Conservation (phyloP, 2,888 invertebrate genomes). For the Agrilus biguttatus region DNA sequence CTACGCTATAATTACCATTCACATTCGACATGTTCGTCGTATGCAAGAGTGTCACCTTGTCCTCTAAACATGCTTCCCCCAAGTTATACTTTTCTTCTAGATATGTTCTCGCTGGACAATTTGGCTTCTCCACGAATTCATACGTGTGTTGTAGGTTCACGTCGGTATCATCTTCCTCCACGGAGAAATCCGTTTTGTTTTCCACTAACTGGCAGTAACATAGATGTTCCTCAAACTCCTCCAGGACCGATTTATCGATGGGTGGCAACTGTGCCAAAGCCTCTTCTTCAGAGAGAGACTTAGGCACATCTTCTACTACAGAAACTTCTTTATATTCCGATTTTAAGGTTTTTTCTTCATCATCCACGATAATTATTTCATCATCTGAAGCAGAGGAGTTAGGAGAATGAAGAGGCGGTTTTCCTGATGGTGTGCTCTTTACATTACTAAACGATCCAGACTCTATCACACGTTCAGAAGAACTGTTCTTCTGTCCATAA, state of each 20-base stretch:
- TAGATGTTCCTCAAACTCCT: slow-evolving; percentile 13
- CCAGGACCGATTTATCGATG: slow-evolving; percentile 33
- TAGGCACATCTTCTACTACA: slow-evolving; percentile 8
- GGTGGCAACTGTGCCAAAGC: slow-evolving; percentile 53
- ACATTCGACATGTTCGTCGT: slow-evolving; percentile 23
- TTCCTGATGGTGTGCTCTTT: slow-evolving; percentile 11
- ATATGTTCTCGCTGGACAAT: slow-evolving; percentile 36
- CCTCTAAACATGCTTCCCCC: slow-evolving; percentile 31
- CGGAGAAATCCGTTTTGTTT: slow-evolving; percentile 20
- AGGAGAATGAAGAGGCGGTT: not conserved
- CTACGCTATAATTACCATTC: slow-evolving; percentile 23
- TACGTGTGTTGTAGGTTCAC: slow-evolving; percentile 14
- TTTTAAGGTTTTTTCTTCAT: slow-evolving; percentile 8
- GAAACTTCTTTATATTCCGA: not conserved
- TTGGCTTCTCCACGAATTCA: slow-evolving; percentile 39
- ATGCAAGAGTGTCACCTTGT: slow-evolving; percentile 35
- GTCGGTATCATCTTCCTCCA: slow-evolving; percentile 17
- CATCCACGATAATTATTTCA: slow-evolving; percentile 16
- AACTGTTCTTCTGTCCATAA: slow-evolving; percentile 1
- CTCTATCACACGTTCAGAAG: slow-evolving; percentile 16
- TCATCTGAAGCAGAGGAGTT: slow-evolving; percentile 9
- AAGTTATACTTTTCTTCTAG: slow-evolving; percentile 36
- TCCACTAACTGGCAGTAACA: slow-evolving; percentile 24
- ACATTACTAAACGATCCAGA: slow-evolving; percentile 26
- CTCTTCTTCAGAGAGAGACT: slow-evolving; percentile 38